Evolutionary conservation across 2,797 vertebrate genomes (phyloP), one percentile per base, ranked within the genome.

Genomic region (Typhlichthys subterraneus): DNA sequence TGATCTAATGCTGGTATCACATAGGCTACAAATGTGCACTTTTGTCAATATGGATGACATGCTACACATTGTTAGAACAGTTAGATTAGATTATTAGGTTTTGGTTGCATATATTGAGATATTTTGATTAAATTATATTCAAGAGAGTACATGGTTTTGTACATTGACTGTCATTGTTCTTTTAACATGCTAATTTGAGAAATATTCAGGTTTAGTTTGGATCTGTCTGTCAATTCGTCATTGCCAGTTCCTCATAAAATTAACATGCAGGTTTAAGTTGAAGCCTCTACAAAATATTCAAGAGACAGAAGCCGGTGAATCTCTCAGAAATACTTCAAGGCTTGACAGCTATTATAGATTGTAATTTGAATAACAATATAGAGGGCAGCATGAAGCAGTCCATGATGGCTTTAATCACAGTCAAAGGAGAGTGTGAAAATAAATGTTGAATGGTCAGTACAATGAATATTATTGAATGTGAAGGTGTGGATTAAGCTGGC

Each of bases 331-430:
- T 29, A 13, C 23, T 19, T 23, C 17, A n/a, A 3, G 19, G 42
- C 57, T 13, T 59, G 57, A 48, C 45, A 59, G 13, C 31, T 57
- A n/a, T 57, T 57, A 15, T 10, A 45, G 6, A 55, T 6, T 57
- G 15, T 15, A 42, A 57, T 57, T 57, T 17, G 2, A 17, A 45
- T 59, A 38, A 59, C 11, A 48, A 13, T 13, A n/a, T 1, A 46
- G 45, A 8, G 19, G 6, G 29, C 19, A 45, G 1, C 7, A 51
- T 12, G 15, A 17, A 62, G 29, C 14, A 8, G 15, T 62, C 38
- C 33, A 13, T 15, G 45, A 31, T 15, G 6, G 45, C 51, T 14
- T 45, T 45, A 14, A 17, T 48, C 14, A 47, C 45, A 31, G 8
- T 54, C 9, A 54, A 47, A 55, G 45, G 51, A 42, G 13, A 2